Evolutionary conservation across 2,888 invertebrate genomes (phyloP), one percentile per base, ranked within the genome.

Genomic region (Hypomecis punctinalis): DNA sequence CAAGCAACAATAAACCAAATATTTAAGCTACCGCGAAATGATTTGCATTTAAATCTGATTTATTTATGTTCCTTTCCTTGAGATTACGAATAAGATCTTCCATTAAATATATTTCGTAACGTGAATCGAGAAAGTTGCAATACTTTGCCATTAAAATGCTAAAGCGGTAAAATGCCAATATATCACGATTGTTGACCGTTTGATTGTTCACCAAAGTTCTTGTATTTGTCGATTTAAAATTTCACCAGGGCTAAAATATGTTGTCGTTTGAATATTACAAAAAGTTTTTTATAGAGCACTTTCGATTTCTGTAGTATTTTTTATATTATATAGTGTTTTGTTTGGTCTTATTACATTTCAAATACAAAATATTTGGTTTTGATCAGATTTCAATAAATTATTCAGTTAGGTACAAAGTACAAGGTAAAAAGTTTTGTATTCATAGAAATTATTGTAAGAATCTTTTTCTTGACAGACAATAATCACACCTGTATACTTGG

Each of bases 41-140:
- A 43, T 54, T 48, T 42, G 46, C 45, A 46, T 46, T 7, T 13
- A 47, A 62, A n/a, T 46, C 42, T 36, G 49, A 55, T 13, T 37
- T 37, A 43, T 37, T 48, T 36, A 23, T 37, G 40, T 57, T 46
- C 10, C 58, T 55, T 59, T 62, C 54, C 42, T 56, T 55, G 37
- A 51, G 48, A 39, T 54, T 51, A 46, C 52, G 35, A 56, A n/a
- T 37, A 56, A 56, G 56, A 52, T 63, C 55, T 35, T 61, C 56
- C 54, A 36, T 42, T 43, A 54, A 59, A 52, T 10, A 35, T 35
- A 47, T 59, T 64, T 60, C 36, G 55, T 40, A 61, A 61, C 42
- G 36, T 52, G 23, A 53, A 55, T 39, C 56, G 65, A 65, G 65
- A 65, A 65, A 65, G 65, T 52, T 43, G 55, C 46, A 64, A 60